These are phyloP conservation scores for Rhagium mordax DNA, from an alignment of 2,888 invertebrate species.

Conservation along the genomic window DNA sequence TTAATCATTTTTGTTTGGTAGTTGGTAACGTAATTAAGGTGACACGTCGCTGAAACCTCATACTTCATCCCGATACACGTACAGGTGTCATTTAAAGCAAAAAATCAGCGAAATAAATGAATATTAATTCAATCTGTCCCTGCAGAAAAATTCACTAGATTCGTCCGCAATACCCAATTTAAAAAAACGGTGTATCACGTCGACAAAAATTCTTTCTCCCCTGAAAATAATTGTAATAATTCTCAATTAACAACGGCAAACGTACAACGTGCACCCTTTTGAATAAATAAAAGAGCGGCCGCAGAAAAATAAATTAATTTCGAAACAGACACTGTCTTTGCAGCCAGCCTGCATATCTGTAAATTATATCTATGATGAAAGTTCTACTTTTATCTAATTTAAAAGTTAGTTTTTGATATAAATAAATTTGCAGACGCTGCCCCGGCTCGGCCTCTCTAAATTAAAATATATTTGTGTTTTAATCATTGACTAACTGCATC, in stretches of 20 bases:
- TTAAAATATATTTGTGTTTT: slow-evolving; percentile 49
- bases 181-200: slow-evolving; percentile 52
- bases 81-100: slow-evolving; percentile 50
- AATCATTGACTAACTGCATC: slow-evolving; percentile 46
- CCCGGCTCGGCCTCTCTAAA: slow-evolving; percentile 35
- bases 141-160: slow-evolving; percentile 65
- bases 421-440: slow-evolving; percentile 46
- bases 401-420: slow-evolving; percentile 61
- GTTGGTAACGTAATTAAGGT: slow-evolving; percentile 48
- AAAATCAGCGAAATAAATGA: slow-evolving; percentile 63
- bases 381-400: slow-evolving; percentile 68
- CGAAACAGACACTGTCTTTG: slow-evolving; percentile 58
- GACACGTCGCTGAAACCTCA: slow-evolving; percentile 45
- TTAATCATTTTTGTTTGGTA: slow-evolving; percentile 53
- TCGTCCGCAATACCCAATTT: slow-evolving; percentile 60
- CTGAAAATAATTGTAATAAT: slow-evolving; percentile 66
- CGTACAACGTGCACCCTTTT: slow-evolving; percentile 58
- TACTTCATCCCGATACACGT: slow-evolving; percentile 49
- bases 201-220: slow-evolving; percentile 61
- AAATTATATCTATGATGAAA: slow-evolving; percentile 66
- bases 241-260: slow-evolving; percentile 63
- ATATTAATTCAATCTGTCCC: slow-evolving; percentile 68
- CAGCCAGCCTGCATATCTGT: slow-evolving; percentile 52
- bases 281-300: slow-evolving; percentile 63
- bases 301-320: slow-evolving; percentile 63